Base-by-base conservation (phyloP, 2,113 vertebrate species). In the Scytalopus superciliaris region DNA sequence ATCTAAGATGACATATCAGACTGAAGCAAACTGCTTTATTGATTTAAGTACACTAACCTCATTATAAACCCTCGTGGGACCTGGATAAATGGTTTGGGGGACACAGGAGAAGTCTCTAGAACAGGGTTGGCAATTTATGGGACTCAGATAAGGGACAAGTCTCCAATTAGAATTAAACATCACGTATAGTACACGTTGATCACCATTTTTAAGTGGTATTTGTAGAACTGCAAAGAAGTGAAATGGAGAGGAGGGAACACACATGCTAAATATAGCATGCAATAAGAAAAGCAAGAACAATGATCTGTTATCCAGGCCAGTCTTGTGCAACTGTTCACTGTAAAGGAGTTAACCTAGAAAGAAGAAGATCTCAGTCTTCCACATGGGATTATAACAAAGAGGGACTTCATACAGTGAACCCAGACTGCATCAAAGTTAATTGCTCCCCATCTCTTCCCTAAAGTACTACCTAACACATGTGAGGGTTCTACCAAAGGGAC, bases 221-320 rank as follows among this genome's bases (percentile, higher is more conserved):
- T 84, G 83, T 42, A 78, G 68, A 74, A 84, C 50, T 40, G 27
- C 66, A 68, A 91, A 89, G 62, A 76, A 84, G 64, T 45, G 28
- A 91, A 95, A 76, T 33, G 72, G 57, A 93, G 27, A 31, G n/a
- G 64, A 67, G 53, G 57, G 60, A 91, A 75, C 69, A 92, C 45
- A 72, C 86, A 95, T 81, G 95, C 93, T 95, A 93, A 92, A 81
- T 70, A 86, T 67, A 97, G 93, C 95, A 93, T 70, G 83, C 90
- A 70, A 14, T 72, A 90, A 81, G 63, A 74, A 96, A 92, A 90
- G 75, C 67, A 85, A 80, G 39, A 94, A 72, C 59, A 89, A 77
- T 17, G 40, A 42, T 86, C 92, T 92, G 87, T 93, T 90, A 90
- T 90, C 90, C 83, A 93, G 90, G 88, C 47, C 91, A 89, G 64